Evolutionary conservation across 2,113 vertebrate species (phyloP).

Genomic region (Pluvialis apricaria): DNA sequence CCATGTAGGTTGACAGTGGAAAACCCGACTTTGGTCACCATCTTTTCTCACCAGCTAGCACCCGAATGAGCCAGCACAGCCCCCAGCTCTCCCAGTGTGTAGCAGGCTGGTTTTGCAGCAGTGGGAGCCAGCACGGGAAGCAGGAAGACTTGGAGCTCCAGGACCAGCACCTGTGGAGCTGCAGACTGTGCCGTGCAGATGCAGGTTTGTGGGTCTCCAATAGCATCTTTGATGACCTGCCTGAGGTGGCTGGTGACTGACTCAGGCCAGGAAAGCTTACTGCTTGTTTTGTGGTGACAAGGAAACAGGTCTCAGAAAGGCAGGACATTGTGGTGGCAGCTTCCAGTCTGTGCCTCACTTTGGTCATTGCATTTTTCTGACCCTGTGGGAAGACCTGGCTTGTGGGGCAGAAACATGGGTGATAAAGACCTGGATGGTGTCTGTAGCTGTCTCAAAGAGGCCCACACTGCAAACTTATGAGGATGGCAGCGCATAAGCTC

Average conservation of each 20-base stretch:
- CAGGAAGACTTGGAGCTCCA: background rate
- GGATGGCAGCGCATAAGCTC: background rate
- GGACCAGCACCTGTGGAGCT: background rate
- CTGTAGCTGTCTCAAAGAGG: background rate
- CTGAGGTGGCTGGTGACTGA: fast-evolving
- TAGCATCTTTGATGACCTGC: background rate
- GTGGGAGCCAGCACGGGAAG: background rate
- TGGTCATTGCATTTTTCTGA: background rate
- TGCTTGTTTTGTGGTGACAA: background rate
- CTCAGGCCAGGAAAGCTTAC: background rate
- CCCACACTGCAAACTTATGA: background rate
- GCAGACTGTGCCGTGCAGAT: background rate
- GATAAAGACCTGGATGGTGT: background rate
- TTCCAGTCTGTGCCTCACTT: background rate
- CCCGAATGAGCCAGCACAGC: fast-evolving
- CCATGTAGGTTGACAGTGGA: background rate
- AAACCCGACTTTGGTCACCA: background rate
- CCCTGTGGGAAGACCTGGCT: background rate
- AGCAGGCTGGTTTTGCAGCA: background rate
- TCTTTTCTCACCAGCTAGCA: background rate
- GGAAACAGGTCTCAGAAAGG: background rate
- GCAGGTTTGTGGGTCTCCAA: background rate
- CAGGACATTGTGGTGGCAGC: background rate
- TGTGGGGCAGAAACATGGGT: background rate
- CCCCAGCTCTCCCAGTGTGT: background rate